Conservation (phyloP, 2,113 vertebrate species). For the Clarias batrachus region DNA sequence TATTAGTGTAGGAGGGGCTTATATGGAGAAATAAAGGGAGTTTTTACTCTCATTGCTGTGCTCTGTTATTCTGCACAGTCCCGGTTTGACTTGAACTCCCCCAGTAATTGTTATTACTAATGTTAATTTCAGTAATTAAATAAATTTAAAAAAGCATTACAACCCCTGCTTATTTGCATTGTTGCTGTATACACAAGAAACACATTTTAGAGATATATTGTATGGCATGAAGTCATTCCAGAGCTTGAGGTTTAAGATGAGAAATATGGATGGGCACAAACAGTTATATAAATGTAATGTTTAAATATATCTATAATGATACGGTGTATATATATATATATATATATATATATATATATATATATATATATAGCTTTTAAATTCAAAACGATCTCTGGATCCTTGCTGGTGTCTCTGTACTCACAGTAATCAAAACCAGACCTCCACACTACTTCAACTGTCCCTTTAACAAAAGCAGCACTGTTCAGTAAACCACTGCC, state of each 20-base stretch:
- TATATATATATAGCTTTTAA: too few relatives aligned
- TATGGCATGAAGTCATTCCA: neutral
- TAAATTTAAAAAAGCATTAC: too few relatives aligned
- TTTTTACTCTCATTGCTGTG: too few relatives aligned
- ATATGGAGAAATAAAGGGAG: too few relatives aligned
- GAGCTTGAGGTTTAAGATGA: neutral
- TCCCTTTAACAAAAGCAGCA: slow-evolving; percentile 21
- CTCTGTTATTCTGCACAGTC: too few relatives aligned
- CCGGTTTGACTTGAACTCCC: too few relatives aligned
- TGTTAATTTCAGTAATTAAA: too few relatives aligned
- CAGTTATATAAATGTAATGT: neutral
- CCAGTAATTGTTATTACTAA: too few relatives aligned
- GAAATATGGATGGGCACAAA: neutral
- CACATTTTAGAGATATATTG: neutral
- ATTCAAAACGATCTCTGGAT: neutral
- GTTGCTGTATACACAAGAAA: neutral
- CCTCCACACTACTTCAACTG: neutral
- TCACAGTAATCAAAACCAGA: slow-evolving; percentile 19
- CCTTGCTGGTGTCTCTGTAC: neutral
- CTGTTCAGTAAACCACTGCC: slow-evolving; percentile 1
- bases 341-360: too few relatives aligned
- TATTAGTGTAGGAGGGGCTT: too few relatives aligned
- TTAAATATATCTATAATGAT: neutral
- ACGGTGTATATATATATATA: too few relatives aligned
- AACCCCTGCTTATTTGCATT: neutral